phyloP scores from a whole-genome alignment of 2,888 invertebrate genomes.

The Theodoxus fluviatilis region DNA sequence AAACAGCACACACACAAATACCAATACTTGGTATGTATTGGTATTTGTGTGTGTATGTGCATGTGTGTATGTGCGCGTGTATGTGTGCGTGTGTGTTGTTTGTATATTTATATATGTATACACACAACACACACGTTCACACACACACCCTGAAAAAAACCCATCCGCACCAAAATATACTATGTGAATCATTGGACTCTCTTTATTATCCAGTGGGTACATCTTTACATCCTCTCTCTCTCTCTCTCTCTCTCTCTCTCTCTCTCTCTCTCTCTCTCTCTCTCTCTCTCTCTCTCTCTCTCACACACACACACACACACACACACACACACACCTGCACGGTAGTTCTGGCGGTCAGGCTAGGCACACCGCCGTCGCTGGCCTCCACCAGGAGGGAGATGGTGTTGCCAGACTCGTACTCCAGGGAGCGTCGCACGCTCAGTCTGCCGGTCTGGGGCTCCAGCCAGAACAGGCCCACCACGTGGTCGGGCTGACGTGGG shows the following conservation, averaged over 20 bases:
- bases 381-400: constrained; percentile 39
- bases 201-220: too few relatives aligned
- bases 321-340: constrained; percentile 36
- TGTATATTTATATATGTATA: too few relatives aligned
- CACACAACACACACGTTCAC: constrained; percentile 10
- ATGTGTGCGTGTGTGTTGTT: too few relatives aligned
- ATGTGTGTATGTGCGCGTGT: too few relatives aligned
- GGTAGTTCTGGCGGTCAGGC: constrained; percentile 39
- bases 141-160: background rate
- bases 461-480: constrained; percentile 78
- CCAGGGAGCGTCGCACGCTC: constrained; percentile 71
- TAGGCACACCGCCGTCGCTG: constrained; percentile 42
- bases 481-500: constrained; percentile 67
- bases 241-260: background rate
- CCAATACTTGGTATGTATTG: too few relatives aligned
- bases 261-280: background rate
- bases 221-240: too few relatives aligned
- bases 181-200: too few relatives aligned
- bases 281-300: background rate
- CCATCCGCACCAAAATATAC: too few relatives aligned
- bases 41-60: too few relatives aligned
- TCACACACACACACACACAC: constrained; percentile 14
- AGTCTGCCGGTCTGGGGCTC: constrained; percentile 90
- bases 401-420: constrained; percentile 33
- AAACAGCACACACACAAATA: too few relatives aligned